phyloP scores from a whole-genome alignment of 2,113 vertebrate genomes.

The Triplophysa rosa region DNA sequence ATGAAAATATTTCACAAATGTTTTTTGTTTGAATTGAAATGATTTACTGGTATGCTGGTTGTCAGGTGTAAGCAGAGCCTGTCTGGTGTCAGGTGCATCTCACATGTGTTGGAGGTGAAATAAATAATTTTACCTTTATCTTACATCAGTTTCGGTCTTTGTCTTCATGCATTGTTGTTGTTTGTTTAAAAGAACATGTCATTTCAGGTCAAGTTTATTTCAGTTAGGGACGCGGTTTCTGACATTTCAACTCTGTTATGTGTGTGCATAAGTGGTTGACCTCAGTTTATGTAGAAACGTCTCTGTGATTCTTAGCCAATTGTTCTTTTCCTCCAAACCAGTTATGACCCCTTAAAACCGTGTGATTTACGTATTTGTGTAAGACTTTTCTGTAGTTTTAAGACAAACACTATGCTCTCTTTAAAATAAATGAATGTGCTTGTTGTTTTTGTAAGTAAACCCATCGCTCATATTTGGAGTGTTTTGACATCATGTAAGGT shows the following conservation, averaged over 20 bases:
- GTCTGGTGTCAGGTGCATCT: too few species aligned
- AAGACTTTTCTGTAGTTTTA: constrained; percentile 83
- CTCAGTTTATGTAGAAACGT: constrained; percentile 88
- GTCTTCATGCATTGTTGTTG: constrained; percentile 78
- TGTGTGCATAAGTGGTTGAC: constrained; percentile 75
- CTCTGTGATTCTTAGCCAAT: constrained; percentile 91
- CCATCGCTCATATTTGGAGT: constrained; percentile 63
- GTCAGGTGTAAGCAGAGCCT: too few species aligned
- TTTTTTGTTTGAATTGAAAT: too few species aligned
- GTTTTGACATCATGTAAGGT: background rate
- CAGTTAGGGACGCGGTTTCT: constrained; percentile 46
- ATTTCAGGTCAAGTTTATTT: constrained; percentile 93
- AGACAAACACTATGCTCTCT: constrained; percentile 85
- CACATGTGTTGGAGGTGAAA: too few species aligned
- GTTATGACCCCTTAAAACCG: constrained; percentile 90
- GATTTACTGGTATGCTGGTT: too few species aligned
- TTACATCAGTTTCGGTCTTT: constrained; percentile 55
- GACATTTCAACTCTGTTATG: constrained; percentile 36
- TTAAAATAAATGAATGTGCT: constrained; percentile 72
- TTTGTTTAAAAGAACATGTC: constrained; percentile 87
- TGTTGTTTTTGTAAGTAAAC: constrained; percentile 72
- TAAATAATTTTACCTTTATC: too few species aligned
- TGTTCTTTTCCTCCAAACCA: constrained; percentile 89
- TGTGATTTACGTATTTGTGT: constrained; percentile 94
- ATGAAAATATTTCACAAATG: too few species aligned